Percentiles rank a stretch among this genome's conserved stretches.
These are phyloP conservation scores for Oscheius sp. DNA, from an alignment of 2,888 invertebrate genomes.

Conservation along the genomic window DNA sequence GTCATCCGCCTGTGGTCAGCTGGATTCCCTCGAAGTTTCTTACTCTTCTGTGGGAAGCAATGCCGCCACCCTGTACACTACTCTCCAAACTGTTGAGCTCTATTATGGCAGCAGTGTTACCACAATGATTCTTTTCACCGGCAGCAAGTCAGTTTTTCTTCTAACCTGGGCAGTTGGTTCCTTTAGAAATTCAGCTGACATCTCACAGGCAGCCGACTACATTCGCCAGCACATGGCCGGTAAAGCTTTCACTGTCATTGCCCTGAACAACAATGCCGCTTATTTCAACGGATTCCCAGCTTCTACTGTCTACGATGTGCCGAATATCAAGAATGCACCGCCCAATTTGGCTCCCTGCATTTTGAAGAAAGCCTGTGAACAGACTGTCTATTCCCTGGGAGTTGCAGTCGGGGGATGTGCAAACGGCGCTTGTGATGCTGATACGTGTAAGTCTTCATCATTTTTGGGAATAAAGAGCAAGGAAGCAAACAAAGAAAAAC, in stretches of 20 bases:
- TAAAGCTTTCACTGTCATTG: slow-evolving; percentile 9
- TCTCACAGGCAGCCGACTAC: neutral
- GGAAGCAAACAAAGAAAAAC: no score
- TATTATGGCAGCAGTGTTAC: neutral
- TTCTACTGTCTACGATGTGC: slow-evolving; percentile 9
- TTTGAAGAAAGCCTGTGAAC: slow-evolving; percentile 23
- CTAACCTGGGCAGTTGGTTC: no score
- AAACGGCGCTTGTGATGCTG: no score
- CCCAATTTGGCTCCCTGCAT: slow-evolving; percentile 28
- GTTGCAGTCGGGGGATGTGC: no score
- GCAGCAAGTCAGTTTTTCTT: neutral
- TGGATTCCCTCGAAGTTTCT: neutral
- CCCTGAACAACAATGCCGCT: neutral
- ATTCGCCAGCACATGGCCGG: neutral
- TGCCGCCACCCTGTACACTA: neutral
- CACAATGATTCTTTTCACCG: slow-evolving; percentile 1
- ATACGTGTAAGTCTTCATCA: slow-evolving; percentile 15
- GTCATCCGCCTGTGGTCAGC: neutral
- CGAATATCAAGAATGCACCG: slow-evolving; percentile 7
- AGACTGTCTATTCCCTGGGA: neutral
- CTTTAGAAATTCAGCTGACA: slow-evolving; percentile 12
- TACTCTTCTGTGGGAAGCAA: neutral
- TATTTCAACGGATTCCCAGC: slow-evolving; percentile 9
- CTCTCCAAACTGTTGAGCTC: neutral
- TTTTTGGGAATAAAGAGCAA: no score